These are phyloP conservation scores for Ophion ellenae DNA, from an alignment of 2,888 invertebrate species.

Conservation along the genomic window DNA sequence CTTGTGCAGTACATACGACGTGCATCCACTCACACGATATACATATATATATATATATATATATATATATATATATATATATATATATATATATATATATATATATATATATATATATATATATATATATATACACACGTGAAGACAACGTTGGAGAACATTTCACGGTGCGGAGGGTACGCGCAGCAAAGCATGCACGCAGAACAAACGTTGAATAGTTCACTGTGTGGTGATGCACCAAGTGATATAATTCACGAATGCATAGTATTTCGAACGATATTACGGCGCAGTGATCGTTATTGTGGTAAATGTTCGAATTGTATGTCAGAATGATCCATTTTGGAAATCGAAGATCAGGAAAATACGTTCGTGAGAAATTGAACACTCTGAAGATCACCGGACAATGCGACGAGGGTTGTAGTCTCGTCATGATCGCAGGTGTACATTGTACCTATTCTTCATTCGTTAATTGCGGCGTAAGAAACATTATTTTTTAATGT, in stretches of 20 bases:
- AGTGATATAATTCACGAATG: conserved; percentile 46
- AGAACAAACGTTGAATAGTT: conserved; percentile 56
- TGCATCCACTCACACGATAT: background rate
- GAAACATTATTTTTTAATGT: no score
- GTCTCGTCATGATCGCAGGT: no score
- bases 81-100: no score
- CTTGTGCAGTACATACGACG: background rate
- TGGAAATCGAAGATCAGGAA: background rate
- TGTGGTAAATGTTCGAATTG: conserved; percentile 18
- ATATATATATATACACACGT: conserved; percentile 1
- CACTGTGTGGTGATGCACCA: conserved; percentile 34
- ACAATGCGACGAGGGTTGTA: no score
- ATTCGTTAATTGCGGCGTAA: no score
- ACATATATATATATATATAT: conserved; percentile 34
- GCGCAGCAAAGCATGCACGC: conserved; percentile 58
- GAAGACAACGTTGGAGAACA: conserved; percentile 55
- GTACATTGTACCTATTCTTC: no score
- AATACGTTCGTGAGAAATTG: conserved; percentile 15
- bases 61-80: no score
- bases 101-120: no score
- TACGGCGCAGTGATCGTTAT: conserved; percentile 13
- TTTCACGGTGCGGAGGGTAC: conserved; percentile 56
- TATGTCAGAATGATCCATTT: background rate
- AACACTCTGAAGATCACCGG: background rate
- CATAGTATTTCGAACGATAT: conserved; percentile 33